Evolutionary conservation across 1,140 invertebrate genomes (phyloP).

Genomic region (Oncopeltus fasciatus): DNA sequence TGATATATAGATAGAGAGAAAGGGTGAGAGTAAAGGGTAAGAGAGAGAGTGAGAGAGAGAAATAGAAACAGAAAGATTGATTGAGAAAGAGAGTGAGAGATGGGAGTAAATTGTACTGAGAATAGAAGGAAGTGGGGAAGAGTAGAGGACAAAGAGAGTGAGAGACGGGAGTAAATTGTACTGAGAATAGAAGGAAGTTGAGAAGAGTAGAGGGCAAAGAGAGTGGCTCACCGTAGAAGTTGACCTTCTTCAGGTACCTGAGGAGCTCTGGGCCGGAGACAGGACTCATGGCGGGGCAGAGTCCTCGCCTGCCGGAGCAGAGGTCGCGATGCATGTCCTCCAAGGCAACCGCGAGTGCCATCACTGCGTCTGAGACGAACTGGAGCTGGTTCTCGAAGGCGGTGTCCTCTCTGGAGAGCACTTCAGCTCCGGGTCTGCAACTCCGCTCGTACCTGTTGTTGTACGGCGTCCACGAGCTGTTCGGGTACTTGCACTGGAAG

Average conservation of each 20-base stretch:
- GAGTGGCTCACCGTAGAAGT: slow-evolving; percentile 68
- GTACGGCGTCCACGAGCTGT: slow-evolving; percentile 62
- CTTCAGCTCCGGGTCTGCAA: slow-evolving; percentile 54
- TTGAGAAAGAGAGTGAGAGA: no score
- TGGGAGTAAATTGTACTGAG: no score
- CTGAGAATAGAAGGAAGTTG: no score
- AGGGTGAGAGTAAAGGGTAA: no score
- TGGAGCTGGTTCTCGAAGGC: slow-evolving; percentile 80
- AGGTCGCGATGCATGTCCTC: slow-evolving; percentile 64
- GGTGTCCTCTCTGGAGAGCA: slow-evolving; percentile 52
- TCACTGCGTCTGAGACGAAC: slow-evolving; percentile 82
- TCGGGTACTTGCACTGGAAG: slow-evolving; percentile 69
- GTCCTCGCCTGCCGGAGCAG: slow-evolving; percentile 48
- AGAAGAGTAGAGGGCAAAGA: no score
- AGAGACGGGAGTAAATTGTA: no score
- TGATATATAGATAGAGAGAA: no score
- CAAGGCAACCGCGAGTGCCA: slow-evolving; percentile 79
- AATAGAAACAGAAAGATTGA: no score
- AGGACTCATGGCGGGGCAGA: slow-evolving; percentile 77
- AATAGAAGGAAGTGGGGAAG: no score
- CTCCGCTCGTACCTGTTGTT: slow-evolving; percentile 51
- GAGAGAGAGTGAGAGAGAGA: no score
- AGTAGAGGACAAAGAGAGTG: no score
- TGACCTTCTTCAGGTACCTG: slow-evolving; percentile 65
- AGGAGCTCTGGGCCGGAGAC: slow-evolving; percentile 72